These are phyloP conservation scores for Drosophila hamatofila DNA, from an alignment of 2,888 invertebrate species.

Conservation along the genomic window DNA sequence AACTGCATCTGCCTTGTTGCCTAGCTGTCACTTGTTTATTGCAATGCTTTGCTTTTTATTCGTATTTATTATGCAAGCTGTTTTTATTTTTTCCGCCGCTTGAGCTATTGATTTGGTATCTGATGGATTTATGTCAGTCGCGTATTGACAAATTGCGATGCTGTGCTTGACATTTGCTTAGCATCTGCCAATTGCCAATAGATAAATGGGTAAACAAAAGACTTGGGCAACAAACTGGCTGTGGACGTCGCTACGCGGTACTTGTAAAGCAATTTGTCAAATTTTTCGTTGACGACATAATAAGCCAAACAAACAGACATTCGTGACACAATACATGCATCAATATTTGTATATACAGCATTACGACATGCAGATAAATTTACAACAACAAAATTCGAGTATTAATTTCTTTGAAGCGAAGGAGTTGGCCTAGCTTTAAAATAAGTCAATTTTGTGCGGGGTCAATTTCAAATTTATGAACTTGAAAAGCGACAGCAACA, in stretches of 20 bases:
- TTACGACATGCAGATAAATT: constrained; percentile 35
- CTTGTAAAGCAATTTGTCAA: constrained; percentile 58
- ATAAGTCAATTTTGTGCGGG: constrained; percentile 44
- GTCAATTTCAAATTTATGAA: constrained; percentile 64
- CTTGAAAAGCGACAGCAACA: constrained; percentile 52
- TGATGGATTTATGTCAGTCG: constrained; percentile 75
- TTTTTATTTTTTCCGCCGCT: constrained; percentile 23
- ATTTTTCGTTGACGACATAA: constrained; percentile 51
- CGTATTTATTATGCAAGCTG: constrained; percentile 70
- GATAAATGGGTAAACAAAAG: constrained; percentile 53
- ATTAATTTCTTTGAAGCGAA: constrained; percentile 38
- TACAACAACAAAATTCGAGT: constrained; percentile 24
- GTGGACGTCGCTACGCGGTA: constrained; percentile 25
- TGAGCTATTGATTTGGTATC: constrained; percentile 58
- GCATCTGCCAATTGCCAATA: constrained; percentile 50
- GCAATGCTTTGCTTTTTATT: constrained; percentile 56
- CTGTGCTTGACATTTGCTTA: constrained; percentile 26
- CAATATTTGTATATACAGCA: constrained; percentile 11
- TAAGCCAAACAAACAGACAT: constrained; percentile 35
- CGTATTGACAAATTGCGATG: constrained; percentile 70
- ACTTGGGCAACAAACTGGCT: constrained; percentile 54
- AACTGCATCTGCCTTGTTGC: constrained; percentile 11
- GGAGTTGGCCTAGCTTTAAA: constrained; percentile 10
- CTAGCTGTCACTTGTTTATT: constrained; percentile 47
- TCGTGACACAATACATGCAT: constrained; percentile 48